phyloP scores from a whole-genome alignment of 1,140 invertebrate genomes.

The Penaeus japonicus region DNA sequence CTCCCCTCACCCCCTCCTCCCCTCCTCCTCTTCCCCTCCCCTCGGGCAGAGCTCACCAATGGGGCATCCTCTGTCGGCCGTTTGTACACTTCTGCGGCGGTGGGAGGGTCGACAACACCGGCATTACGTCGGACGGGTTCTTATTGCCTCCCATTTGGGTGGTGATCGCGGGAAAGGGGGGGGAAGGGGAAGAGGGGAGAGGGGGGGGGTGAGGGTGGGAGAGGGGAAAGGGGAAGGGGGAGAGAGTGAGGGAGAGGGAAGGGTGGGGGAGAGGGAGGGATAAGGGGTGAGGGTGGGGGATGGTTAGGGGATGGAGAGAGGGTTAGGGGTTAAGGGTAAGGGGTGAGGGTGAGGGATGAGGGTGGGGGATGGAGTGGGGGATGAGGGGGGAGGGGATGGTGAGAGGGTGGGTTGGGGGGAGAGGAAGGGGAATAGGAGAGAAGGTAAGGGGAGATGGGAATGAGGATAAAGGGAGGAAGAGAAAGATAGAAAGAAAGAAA shows the following conservation, averaged over 20 bases:
- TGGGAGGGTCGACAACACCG: background rate
- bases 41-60: no score
- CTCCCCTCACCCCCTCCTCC: no score
- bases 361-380: background rate
- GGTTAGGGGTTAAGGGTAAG: background rate
- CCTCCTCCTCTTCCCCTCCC: no score
- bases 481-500: background rate
- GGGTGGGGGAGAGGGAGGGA: background rate
- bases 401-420: background rate
- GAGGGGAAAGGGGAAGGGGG: background rate
- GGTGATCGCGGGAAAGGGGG: background rate
- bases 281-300: constrained; percentile 9
- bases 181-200: background rate
- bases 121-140: background rate
- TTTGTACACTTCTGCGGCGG: no score
- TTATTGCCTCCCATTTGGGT: constrained; percentile 1
- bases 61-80: no score
- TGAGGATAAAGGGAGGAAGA: background rate
- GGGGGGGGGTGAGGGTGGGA: background rate
- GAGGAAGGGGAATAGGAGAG: background rate
- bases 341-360: background rate
- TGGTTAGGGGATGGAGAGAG: background rate
- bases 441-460: background rate
- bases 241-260: background rate
- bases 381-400: background rate